Evolutionary conservation across 1,140 invertebrate species (phyloP).

Genomic region (Tetranychus cinnabarinus): DNA sequence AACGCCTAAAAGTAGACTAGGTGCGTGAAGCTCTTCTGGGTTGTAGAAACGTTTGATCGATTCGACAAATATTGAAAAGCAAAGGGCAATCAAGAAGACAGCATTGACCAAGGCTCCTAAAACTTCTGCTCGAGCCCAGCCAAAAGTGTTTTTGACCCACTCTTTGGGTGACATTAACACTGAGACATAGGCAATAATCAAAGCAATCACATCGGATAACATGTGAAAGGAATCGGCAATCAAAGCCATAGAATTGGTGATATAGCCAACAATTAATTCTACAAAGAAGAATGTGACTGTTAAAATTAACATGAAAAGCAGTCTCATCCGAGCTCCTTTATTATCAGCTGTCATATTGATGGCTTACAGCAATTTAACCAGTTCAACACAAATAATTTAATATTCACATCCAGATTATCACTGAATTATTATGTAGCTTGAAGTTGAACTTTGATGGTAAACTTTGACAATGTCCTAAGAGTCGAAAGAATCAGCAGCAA

Average conservation of each 20-base stretch:
- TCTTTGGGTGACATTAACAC: conserved; percentile 17
- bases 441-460: too few relatives aligned
- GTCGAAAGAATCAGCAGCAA: too few relatives aligned
- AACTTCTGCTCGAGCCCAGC: conserved; percentile 33
- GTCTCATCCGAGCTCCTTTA: conserved; percentile 38
- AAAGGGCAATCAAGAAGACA: conserved; percentile 30
- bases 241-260: conserved; percentile 29
- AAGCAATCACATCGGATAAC: conserved; percentile 29
- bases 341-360: neutral
- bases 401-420: too few relatives aligned
- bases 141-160: conserved; percentile 28
- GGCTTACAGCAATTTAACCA: too few relatives aligned
- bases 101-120: conserved; percentile 31
- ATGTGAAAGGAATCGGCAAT: conserved; percentile 32
- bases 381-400: too few relatives aligned
- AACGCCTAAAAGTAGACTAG: conserved; percentile 26
- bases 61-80: conserved; percentile 32
- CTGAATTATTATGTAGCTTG: too few relatives aligned
- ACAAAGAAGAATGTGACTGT: conserved; percentile 28
- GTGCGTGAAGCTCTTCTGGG: conserved; percentile 32
- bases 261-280: conserved; percentile 30
- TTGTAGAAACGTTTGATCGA: conserved; percentile 20
- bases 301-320: conserved; percentile 38
- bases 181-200: conserved; percentile 20
- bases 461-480: too few relatives aligned